phyloP scores from a whole-genome alignment of 2,888 invertebrate species.

The Hyles lineata region DNA sequence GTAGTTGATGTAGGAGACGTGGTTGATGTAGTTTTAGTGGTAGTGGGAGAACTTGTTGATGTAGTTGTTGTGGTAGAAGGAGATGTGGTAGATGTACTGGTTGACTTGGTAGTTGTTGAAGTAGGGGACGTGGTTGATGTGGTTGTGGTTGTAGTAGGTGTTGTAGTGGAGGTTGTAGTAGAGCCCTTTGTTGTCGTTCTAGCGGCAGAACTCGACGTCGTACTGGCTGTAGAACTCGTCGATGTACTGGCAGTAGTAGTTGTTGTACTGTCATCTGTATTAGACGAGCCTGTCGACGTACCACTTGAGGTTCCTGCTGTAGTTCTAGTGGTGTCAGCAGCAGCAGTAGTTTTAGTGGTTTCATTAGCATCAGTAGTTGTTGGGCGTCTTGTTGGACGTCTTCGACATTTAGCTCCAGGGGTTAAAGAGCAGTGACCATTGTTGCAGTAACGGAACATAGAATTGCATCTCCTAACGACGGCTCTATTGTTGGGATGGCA shows the following conservation, averaged over 20 bases:
- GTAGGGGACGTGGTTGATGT: neutral
- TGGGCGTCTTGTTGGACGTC: neutral
- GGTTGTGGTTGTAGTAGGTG: neutral
- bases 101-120: neutral
- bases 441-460: conserved; percentile 57
- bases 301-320: no score
- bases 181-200: neutral
- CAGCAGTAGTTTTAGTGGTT: neutral
- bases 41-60: neutral
- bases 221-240: neutral
- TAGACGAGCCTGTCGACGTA: neutral
- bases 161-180: neutral
- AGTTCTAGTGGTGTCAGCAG: no score
- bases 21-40: neutral
- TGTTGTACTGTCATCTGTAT: neutral
- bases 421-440: conserved; percentile 62
- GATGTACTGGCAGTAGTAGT: neutral
- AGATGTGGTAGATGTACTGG: neutral
- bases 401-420: conserved; percentile 54
- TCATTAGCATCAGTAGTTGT: neutral
- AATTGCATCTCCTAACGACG: conserved; percentile 50
- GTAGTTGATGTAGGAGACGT: neutral
- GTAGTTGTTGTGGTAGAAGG: neutral
- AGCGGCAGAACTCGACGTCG: neutral
- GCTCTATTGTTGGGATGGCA: conserved; percentile 58